phyloP scores from a whole-genome alignment of 2,888 invertebrate genomes.

The Adineta ricciae region DNA sequence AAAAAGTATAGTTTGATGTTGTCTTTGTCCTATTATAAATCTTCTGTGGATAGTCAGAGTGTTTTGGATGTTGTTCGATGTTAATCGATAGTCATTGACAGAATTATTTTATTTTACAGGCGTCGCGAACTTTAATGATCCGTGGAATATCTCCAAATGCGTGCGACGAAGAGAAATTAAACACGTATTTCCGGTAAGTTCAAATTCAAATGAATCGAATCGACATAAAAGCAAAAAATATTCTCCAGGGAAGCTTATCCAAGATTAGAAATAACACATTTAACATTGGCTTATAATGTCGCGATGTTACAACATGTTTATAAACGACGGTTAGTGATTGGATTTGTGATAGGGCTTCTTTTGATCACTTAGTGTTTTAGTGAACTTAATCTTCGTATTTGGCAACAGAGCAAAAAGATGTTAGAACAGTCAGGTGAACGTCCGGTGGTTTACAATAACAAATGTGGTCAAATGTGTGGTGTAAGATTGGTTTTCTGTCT shows the following conservation, averaged over 20 bases:
- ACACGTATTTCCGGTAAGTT: slow-evolving; percentile 57
- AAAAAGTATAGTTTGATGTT: neutral
- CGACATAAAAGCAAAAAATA: too few species aligned
- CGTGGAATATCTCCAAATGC: slow-evolving; percentile 65
- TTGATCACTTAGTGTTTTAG: slow-evolving; percentile 36
- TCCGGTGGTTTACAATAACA: slow-evolving; percentile 64
- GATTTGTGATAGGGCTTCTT: neutral
- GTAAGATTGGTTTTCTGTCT: neutral
- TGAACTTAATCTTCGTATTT: slow-evolving; percentile 50
- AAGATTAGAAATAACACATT: slow-evolving; percentile 69
- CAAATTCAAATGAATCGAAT: too few species aligned
- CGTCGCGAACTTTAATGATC: slow-evolving; percentile 67
- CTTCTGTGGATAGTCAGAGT: neutral
- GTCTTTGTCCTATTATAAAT: neutral
- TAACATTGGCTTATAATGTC: slow-evolving; percentile 78
- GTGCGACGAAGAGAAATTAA: slow-evolving; percentile 62
- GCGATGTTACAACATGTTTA: slow-evolving; percentile 66
- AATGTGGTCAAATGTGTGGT: slow-evolving; percentile 57
- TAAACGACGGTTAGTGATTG: slow-evolving; percentile 55
- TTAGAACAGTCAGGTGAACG: slow-evolving; percentile 61
- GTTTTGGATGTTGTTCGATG: too few species aligned
- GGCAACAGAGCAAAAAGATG: slow-evolving; percentile 58
- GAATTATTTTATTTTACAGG: neutral
- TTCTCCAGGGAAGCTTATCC: slow-evolving; percentile 78
- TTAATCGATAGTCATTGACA: too few species aligned